These are phyloP conservation scores for Nymphalis polychloros DNA, from an alignment of 2,888 invertebrate genomes.

Conservation along the genomic window DNA sequence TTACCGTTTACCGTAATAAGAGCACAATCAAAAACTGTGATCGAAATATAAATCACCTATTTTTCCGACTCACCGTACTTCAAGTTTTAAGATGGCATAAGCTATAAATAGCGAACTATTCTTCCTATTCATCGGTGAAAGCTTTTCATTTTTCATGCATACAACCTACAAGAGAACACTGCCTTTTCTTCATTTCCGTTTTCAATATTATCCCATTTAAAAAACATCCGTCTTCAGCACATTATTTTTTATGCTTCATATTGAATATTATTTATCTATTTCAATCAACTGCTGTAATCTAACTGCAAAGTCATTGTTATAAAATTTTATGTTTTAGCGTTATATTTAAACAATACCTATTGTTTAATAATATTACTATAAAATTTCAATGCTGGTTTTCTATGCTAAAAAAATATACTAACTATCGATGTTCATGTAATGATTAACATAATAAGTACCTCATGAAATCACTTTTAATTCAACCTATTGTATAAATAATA, in stretches of 20 bases:
- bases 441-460: too few species aligned
- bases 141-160: constrained; percentile 8
- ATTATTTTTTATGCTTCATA: background rate
- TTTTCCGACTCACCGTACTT: background rate
- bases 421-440: too few species aligned
- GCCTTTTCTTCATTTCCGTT: constrained; percentile 5
- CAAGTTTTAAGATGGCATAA: constrained; percentile 2
- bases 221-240: background rate
- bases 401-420: too few species aligned
- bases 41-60: background rate
- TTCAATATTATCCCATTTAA: constrained; percentile 1
- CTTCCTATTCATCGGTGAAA: constrained; percentile 8
- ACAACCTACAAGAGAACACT: constrained; percentile 7
- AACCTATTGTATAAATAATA: too few species aligned
- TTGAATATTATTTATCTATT: too few species aligned
- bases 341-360: too few species aligned
- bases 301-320: too few species aligned
- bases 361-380: too few species aligned
- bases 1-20: background rate
- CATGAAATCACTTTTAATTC: too few species aligned
- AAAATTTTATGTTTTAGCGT: too few species aligned
- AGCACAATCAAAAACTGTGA: background rate
- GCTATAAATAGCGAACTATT: constrained; percentile 3
- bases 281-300: too few species aligned
- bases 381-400: too few species aligned